These are phyloP conservation scores for Momotus momota DNA, from an alignment of 2,797 vertebrate species.

Conservation along the genomic window DNA sequence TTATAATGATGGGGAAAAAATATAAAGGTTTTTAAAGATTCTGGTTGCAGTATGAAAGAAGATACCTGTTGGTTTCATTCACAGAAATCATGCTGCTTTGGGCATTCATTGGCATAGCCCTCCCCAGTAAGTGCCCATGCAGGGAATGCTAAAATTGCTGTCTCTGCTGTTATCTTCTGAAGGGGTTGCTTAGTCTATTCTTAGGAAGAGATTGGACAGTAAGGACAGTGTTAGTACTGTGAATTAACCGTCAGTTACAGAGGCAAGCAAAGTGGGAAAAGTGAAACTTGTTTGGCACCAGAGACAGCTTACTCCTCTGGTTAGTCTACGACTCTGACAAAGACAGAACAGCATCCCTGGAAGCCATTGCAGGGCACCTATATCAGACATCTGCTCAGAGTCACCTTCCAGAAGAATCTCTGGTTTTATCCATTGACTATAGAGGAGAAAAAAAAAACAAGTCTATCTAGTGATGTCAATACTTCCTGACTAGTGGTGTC, in stretches of 20 bases:
- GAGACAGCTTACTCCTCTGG: neutral
- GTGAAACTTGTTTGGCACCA: neutral
- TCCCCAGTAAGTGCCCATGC: neutral
- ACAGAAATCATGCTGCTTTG: neutral
- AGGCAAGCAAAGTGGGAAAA: neutral
- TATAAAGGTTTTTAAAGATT: neutral
- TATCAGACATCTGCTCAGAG: neutral
- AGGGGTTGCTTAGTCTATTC: neutral
- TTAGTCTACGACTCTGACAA: neutral
- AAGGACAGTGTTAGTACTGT: neutral
- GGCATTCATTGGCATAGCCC: neutral
- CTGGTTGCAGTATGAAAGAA: neutral
- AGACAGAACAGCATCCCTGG: neutral
- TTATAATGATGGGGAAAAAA: neutral
- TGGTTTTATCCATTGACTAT: neutral
- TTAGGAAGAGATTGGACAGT: neutral
- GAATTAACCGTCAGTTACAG: neutral
- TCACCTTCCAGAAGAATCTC: neutral
- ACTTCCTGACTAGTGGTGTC: neutral
- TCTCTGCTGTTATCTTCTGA: neutral
- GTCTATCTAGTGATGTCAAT: neutral
- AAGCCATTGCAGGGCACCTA: neutral
- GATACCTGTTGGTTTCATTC: neutral
- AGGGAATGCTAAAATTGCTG: neutral
- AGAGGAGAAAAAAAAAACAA: neutral